A percentile compares a stretch with the other conserved stretches of the same genome.
These are phyloP conservation scores for Neoseiulus cucumeris DNA, from an alignment of 1,140 invertebrate genomes.

Conservation along the genomic window DNA sequence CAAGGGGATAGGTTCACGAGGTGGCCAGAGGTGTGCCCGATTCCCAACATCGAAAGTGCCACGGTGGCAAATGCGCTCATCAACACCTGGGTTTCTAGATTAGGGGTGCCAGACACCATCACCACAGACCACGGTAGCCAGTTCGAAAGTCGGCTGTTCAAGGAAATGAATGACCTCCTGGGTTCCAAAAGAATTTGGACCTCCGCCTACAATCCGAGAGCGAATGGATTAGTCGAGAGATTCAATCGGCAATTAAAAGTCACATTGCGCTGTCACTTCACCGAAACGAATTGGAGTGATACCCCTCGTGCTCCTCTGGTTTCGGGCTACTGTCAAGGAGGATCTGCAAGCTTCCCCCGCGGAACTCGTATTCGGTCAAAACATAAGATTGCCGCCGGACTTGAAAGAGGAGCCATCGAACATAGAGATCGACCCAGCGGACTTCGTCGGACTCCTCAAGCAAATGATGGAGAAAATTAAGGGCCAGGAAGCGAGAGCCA, in stretches of 20 bases:
- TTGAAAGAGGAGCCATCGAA: neutral
- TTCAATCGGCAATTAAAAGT: conserved; percentile 28
- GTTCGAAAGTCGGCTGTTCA: conserved; percentile 26
- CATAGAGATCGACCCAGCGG: neutral
- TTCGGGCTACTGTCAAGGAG: conserved; percentile 20
- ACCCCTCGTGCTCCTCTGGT: conserved; percentile 25
- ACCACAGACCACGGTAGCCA: conserved; percentile 29
- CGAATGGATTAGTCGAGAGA: conserved; percentile 26
- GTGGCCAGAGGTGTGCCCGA: conserved; percentile 29
- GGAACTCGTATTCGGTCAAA: conserved; percentile 19
- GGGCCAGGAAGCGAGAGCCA: neutral
- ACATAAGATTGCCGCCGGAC: conserved; percentile 19
- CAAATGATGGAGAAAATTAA: neutral
- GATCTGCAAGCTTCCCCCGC: conserved; percentile 18
- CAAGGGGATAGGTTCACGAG: conserved; percentile 27
- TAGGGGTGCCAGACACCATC: conserved; percentile 22
- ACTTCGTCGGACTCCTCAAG: neutral
- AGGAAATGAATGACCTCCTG: conserved; percentile 12
- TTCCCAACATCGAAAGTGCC: conserved; percentile 25
- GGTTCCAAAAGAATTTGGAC: conserved; percentile 12
- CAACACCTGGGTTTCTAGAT: conserved; percentile 24
- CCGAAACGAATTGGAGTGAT: conserved; percentile 24
- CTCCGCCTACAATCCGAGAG: conserved; percentile 20
- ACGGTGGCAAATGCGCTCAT: conserved; percentile 24
- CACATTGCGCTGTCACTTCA: conserved; percentile 17